Conservation (phyloP, 2,888 invertebrate species). For the Chorisops tibialis region DNA sequence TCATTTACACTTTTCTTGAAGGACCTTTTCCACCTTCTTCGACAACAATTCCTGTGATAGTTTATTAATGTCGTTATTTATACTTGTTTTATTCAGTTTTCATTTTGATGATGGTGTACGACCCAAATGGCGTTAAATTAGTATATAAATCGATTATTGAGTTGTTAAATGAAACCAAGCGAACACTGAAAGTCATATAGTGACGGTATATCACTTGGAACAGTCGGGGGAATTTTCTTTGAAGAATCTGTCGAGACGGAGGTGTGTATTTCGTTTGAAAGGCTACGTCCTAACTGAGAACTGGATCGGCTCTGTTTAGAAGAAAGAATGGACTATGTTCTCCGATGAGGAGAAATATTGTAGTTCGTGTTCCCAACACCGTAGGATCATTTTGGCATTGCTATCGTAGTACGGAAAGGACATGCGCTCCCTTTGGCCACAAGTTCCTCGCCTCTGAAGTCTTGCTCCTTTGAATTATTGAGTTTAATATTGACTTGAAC, state of each 20-base stretch:
- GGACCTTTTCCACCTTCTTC: slow-evolving; percentile 21
- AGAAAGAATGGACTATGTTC: neutral
- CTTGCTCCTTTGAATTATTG: slow-evolving; percentile 30
- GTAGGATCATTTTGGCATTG: neutral
- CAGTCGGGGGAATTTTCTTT: neutral
- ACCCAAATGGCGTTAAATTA: slow-evolving; percentile 5
- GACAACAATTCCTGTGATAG: neutral
- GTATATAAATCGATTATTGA: neutral
- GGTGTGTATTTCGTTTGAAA: neutral
- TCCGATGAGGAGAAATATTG: neutral
- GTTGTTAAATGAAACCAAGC: neutral
- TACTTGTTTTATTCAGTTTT: neutral
- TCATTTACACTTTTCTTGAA: no score
- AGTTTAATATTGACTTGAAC: slow-evolving; percentile 35
- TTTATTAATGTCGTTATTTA: slow-evolving; percentile 9
- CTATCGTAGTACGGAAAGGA: neutral
- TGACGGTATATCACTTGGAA: neutral
- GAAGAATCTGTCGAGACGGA: no score
- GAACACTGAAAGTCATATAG: neutral
- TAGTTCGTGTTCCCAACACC: neutral
- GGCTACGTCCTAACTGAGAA: neutral
- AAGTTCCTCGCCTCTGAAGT: neutral
- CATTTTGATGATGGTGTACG: neutral
- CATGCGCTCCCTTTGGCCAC: slow-evolving; percentile 9
- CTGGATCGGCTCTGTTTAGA: neutral